Percentiles rank a stretch among this genome's conserved stretches.
Conservation (phyloP, 2,113 vertebrate species). For the Diadophis punctatus region DNA sequence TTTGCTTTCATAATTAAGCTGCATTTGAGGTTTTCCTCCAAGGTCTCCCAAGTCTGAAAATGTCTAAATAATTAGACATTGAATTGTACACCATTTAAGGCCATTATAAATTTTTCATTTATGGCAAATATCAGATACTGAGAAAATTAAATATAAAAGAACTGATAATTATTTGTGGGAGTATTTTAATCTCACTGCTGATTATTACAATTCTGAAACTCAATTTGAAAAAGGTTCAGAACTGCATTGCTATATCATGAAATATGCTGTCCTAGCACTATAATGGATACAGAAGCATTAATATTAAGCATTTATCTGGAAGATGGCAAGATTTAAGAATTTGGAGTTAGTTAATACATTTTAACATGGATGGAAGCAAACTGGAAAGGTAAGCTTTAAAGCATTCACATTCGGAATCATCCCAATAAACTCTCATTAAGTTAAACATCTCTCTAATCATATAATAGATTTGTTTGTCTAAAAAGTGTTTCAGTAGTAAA, state of each 20-base stretch:
- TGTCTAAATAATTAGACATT: not conserved
- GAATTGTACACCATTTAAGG: not conserved
- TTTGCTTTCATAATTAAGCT: not conserved
- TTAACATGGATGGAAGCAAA: slow-evolving; percentile 44
- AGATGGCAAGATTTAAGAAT: slow-evolving; percentile 38
- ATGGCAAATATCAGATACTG: slow-evolving; percentile 52
- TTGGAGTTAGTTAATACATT: slow-evolving; percentile 19
- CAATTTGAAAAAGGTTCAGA: not conserved
- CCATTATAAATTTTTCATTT: slow-evolving; percentile 49
- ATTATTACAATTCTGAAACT: not conserved
- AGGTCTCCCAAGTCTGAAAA: not conserved
- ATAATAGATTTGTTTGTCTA: slow-evolving; percentile 50
- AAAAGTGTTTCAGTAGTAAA: slow-evolving; percentile 74
- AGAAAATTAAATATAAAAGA: slow-evolving; percentile 47
- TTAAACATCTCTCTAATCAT: slow-evolving; percentile 49
- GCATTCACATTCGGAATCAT: slow-evolving; percentile 55
- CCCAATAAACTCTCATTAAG: slow-evolving; percentile 51
- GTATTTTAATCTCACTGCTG: slow-evolving; percentile 22
- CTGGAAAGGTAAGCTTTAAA: slow-evolving; percentile 44
- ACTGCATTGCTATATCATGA: not conserved
- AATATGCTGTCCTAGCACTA: not conserved
- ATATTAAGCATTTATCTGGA: not conserved
- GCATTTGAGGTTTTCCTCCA: not conserved
- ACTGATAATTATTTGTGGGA: slow-evolving; percentile 40
- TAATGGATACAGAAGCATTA: not conserved